phyloP scores from a whole-genome alignment of 1,140 invertebrate genomes.

The Hylaeus anthracinus region DNA sequence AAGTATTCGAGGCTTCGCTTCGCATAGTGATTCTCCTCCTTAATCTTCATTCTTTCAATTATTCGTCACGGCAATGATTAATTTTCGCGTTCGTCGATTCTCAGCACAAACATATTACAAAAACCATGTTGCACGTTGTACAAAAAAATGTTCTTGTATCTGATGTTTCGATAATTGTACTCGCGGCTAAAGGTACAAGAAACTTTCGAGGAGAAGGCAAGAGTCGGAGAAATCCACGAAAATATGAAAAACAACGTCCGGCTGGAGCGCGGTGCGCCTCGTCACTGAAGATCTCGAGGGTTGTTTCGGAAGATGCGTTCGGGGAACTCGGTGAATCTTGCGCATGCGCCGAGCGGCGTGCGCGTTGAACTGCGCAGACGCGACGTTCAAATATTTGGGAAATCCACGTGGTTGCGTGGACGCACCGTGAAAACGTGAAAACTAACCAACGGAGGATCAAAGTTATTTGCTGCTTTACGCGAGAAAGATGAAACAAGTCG shows the following conservation, averaged over 20 bases:
- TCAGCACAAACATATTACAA: background rate
- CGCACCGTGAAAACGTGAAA: background rate
- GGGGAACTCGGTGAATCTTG: conserved; percentile 30
- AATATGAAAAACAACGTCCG: conserved; percentile 38
- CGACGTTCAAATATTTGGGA: conserved; percentile 35
- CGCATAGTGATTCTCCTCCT: conserved; percentile 72
- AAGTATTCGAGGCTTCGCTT: conserved; percentile 74
- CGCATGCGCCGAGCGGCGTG: conserved; percentile 1
- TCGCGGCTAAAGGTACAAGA: background rate
- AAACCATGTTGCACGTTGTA: background rate
- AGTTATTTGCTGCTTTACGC: too few species aligned
- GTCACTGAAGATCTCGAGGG: conserved; percentile 54
- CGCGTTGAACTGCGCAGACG: conserved; percentile 6
- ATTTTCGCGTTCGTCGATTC: background rate
- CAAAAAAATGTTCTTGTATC: too few species aligned
- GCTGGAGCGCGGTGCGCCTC: conserved; percentile 52
- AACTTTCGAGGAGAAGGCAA: background rate
- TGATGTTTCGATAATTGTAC: too few species aligned
- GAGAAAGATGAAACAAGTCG: background rate
- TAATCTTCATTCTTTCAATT: conserved; percentile 70
- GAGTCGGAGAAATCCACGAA: background rate
- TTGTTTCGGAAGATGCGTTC: conserved; percentile 29
- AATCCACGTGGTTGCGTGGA: conserved; percentile 29
- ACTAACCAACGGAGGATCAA: too few species aligned
- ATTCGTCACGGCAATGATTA: background rate